phyloP scores from a whole-genome alignment of 2,113 vertebrate genomes.

The Thymallus thymallus region DNA sequence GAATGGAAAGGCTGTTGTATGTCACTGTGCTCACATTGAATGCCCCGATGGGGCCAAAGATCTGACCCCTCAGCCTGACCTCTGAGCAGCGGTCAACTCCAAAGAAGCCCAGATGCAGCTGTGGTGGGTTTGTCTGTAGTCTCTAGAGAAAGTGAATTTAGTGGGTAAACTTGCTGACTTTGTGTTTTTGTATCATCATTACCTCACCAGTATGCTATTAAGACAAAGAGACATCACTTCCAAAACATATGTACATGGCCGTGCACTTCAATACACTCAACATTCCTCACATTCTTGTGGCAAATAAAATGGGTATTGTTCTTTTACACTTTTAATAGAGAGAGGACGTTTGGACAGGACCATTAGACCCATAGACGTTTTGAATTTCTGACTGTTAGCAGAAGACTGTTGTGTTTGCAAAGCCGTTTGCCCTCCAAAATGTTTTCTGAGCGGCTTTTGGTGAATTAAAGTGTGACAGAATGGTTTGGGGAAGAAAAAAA shows the following conservation, averaged over 20 bases:
- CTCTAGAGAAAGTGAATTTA: not conserved
- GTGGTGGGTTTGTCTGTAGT: not conserved
- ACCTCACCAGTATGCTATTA: not conserved
- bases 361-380: slow-evolving; percentile 28
- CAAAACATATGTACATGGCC: not conserved
- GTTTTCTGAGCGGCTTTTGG: slow-evolving; percentile 26
- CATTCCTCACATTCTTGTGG: slow-evolving; percentile 34
- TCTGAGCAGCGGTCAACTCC: slow-evolving; percentile 1
- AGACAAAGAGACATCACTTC: slow-evolving; percentile 6
- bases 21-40: slow-evolving; percentile 28
- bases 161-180: not conserved
- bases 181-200: not conserved
- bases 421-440: slow-evolving; percentile 21
- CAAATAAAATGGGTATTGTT: slow-evolving; percentile 21
- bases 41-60: slow-evolving; percentile 18
- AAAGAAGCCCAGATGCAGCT: not conserved
- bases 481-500: not conserved
- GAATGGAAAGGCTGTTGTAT: slow-evolving; percentile 29
- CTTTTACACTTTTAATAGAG: slow-evolving; percentile 21
- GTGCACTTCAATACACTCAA: slow-evolving; percentile 22
- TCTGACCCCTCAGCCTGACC: slow-evolving; percentile 12
- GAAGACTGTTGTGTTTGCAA: slow-evolving; percentile 29
- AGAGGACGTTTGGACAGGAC: slow-evolving; percentile 17
- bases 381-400: slow-evolving; percentile 28
- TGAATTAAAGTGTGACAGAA: slow-evolving; percentile 20